Base-by-base conservation (phyloP, 1,140 invertebrate species). In the Himalopsyche phryganea region DNA sequence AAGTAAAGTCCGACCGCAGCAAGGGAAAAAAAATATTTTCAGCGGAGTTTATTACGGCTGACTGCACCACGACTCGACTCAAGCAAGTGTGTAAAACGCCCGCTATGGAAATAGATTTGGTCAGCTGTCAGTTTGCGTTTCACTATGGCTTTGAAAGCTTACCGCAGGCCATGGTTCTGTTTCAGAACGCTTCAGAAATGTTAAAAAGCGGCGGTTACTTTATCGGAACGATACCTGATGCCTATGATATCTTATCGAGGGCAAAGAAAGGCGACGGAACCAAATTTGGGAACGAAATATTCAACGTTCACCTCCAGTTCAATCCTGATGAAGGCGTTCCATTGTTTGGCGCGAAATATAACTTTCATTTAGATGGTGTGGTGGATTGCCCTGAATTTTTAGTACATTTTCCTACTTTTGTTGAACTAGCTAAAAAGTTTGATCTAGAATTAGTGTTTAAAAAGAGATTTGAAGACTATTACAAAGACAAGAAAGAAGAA, bases 361-460 rank as follows among this genome's bases (percentile, higher is more conserved):
- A 96, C 74, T 99, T 99, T 72, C 85, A 94, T 69, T 75, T 99
- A 47, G 93, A 98, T 70, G 94, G 91, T 38, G 93, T 96, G 11
- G 96, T 99, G 0, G 87, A 99, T 72, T 99, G 97, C 79, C 97
- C 97, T 18, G 97, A 99, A 73, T 99, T 98, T 80, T 78, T 99
- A 20, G 95, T 98, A 11, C 87, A 98, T 76, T 92, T 98, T 73
- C 90, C 92, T 18, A 80, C 87, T 4, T 80, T 99, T 51, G 77
- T 86, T 60, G 90, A 92, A 72, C 75, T 98, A 64, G 92, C 91
- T 33, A 76, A 83, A 47, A 88, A 92, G 63, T 87, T 85, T 80
- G 90, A 88, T 2, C 78, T 98, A 57, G 85, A 94, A 69, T 78
- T 94, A 60, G 71, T 91, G 1, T 82, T 81, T 46, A 85, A 83